Evolutionary conservation across 2,113 vertebrate genomes (phyloP), one percentile per base, ranked within the genome.

Genomic region (Periophthalmus modestus): DNA sequence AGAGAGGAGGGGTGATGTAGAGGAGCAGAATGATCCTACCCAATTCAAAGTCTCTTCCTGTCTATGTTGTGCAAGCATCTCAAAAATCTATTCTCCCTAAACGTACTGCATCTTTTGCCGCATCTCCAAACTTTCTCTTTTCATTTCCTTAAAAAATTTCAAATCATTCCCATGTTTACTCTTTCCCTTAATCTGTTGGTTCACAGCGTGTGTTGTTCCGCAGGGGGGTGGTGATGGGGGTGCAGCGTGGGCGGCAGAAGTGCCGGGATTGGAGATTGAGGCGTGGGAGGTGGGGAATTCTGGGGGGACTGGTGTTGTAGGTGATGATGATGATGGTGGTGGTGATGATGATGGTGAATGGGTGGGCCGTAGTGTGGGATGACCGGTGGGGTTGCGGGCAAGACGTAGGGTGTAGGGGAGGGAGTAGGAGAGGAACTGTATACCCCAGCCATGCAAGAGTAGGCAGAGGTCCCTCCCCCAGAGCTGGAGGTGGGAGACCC

Each of bases 181-280:
- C 69, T 48, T 82, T 80, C 77, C 82, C 87, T 85, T 84, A 85
- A 88, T 82, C 77, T 77, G 83, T 58, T 39, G 68, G 79, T 93
- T 96, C 95, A 96, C 93, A 96, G 95, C 79, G 89, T 94, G 91
- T 94, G 94, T 91, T 95, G 96, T 85, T 97, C 95, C 0, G 95
- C 89, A 0, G 94, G 93, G 4, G 95, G 68, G 77, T 89, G 92
- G 77, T 89, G 92, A 57, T 91, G 94, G 3, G 93, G 88, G 81
- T 94, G 95, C 86, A 95, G 93, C 4, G 93, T 74, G 11, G 93
- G 75, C 0, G 94, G 93, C 67, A 95, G 88, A 62, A 95, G 91
- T 0, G 93, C 85, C 48, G 95, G 94, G 78, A 95, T 73, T 0
- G 95, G 94, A 3, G 95, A 95, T 88, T 94, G 95, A 0, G 95